Percentiles rank a stretch among this genome's conserved stretches.
Conservation (phyloP, 1,140 invertebrate genomes). For the Philopotamus ludificatus region DNA sequence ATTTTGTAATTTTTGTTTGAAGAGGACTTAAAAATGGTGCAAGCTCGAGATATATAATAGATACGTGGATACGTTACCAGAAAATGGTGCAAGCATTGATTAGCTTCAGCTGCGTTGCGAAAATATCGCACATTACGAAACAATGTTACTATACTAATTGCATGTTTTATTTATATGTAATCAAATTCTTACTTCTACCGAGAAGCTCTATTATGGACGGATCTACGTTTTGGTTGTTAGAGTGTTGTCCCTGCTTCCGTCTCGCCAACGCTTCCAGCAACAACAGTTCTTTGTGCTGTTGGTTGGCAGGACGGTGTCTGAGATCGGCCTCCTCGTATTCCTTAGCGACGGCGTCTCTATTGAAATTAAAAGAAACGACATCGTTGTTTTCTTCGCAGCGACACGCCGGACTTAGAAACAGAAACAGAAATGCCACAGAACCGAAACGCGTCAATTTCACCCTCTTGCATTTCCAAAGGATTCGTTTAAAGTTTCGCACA, state of each 20-base stretch:
- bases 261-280: conserved; percentile 69
- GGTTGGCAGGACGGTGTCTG: conserved; percentile 60
- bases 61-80: no score
- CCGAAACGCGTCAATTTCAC: no score
- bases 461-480: no score
- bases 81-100: background rate
- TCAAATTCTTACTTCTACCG: conserved; percentile 66
- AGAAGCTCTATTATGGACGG: conserved; percentile 78
- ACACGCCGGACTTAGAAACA: conserved; percentile 45
- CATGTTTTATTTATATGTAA: background rate
- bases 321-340: conserved; percentile 42
- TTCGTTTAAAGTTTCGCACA: no score
- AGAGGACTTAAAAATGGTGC: background rate
- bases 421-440: no score
- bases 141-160: background rate
- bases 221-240: conserved; percentile 56
- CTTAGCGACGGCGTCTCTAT: conserved; percentile 20
- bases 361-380: conserved; percentile 28
- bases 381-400: conserved; percentile 45
- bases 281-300: conserved; percentile 71
- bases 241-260: conserved; percentile 58
- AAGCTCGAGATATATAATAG: no score
- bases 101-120: background rate
- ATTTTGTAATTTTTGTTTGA: conserved; percentile 1
- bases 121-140: background rate